Evolutionary conservation across 2,113 vertebrate genomes (phyloP).

Genomic region (Nesoenas mayeri): DNA sequence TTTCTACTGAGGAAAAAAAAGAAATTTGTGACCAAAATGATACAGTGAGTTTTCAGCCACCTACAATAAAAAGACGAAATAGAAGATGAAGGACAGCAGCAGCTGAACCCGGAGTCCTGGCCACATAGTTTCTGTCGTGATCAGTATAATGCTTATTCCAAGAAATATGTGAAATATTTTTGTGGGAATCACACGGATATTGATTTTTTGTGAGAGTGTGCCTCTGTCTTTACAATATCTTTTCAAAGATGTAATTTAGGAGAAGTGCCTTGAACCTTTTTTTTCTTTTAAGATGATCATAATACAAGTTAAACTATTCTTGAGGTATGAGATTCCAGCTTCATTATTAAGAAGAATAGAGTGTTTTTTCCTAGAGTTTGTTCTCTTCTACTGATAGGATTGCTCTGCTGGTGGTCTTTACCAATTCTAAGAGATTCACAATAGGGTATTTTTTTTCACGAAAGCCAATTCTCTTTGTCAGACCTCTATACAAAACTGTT

Average conservation of each 20-base stretch:
- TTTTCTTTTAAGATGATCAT: neutral
- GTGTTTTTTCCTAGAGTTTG: neutral
- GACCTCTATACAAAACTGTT: constrained; percentile 15
- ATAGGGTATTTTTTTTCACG: neutral
- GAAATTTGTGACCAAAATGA: constrained; percentile 19
- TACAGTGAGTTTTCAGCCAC: constrained; percentile 57
- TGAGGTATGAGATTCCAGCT: neutral
- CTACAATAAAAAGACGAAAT: constrained; percentile 9
- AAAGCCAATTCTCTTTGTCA: constrained; percentile 43
- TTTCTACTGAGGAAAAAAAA: neutral
- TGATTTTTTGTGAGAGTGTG: neutral
- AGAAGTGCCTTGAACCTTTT: neutral
- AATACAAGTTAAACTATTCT: neutral
- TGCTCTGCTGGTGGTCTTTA: constrained; percentile 49
- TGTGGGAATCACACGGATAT: neutral
- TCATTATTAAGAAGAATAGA: neutral
- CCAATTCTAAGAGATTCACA: constrained; percentile 10
- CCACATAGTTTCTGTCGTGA: neutral
- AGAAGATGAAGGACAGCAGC: neutral
- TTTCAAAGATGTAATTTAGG: neutral
- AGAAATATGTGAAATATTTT: constrained; percentile 35
- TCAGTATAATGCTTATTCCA: neutral
- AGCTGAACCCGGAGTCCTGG: constrained; percentile 18
- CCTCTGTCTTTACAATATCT: neutral
- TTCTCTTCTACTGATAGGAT: neutral